These are phyloP conservation scores for Osmerus mordax DNA, from an alignment of 2,113 vertebrate species.

Conservation along the genomic window DNA sequence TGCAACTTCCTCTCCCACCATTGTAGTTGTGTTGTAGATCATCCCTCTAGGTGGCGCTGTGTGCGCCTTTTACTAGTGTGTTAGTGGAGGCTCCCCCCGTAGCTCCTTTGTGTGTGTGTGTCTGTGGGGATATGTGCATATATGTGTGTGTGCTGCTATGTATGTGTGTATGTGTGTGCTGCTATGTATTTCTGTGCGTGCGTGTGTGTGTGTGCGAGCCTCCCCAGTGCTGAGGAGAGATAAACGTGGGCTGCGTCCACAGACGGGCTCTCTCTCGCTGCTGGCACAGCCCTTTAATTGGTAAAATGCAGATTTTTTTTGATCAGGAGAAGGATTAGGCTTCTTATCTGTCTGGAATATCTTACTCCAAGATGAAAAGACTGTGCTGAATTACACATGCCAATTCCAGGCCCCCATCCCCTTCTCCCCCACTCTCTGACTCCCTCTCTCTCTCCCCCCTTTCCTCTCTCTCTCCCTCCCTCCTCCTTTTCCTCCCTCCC, in stretches of 20 bases:
- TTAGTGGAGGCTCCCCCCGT: no score
- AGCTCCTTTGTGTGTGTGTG: no score
- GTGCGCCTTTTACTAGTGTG: slow-evolving; percentile 61
- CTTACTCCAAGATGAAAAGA: slow-evolving; percentile 98
- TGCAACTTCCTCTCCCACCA: slow-evolving; percentile 25
- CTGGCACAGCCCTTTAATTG: slow-evolving; percentile 95
- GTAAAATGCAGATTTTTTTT: slow-evolving; percentile 98
- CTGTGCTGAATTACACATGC: slow-evolving; percentile 92
- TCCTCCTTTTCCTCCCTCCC: neutral
- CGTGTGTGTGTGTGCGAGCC: slow-evolving; percentile 50
- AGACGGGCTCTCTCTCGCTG: slow-evolving; percentile 80
- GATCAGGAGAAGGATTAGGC: slow-evolving; percentile 96
- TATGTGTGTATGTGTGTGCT: neutral
- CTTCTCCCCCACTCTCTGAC: slow-evolving; percentile 21
- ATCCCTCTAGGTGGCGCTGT: slow-evolving; percentile 54
- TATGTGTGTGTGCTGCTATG: no score
- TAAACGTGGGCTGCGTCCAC: slow-evolving; percentile 82
- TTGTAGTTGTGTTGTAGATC: slow-evolving; percentile 26
- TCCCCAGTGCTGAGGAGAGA: slow-evolving; percentile 87
- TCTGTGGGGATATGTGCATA: no score
- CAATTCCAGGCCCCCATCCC: slow-evolving; percentile 70
- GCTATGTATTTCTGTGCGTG: no score
- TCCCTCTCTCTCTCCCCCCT: neutral
- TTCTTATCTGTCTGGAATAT: slow-evolving; percentile 95
- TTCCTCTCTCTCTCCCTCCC: neutral